These are phyloP conservation scores for Serinus canaria DNA, from an alignment of 2,113 vertebrate species.

Conservation along the genomic window DNA sequence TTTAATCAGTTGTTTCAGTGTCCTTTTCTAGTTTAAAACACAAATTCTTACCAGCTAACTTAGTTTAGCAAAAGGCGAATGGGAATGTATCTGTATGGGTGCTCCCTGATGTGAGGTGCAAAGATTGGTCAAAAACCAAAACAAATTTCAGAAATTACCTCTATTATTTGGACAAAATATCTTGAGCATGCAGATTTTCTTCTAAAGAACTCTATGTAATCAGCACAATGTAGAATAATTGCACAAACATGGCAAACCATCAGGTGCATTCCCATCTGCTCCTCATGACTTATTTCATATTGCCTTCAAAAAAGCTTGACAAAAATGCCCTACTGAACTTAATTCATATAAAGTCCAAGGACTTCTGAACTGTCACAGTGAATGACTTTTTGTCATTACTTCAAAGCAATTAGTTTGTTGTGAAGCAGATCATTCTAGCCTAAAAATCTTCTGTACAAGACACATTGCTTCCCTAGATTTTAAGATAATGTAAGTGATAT, in stretches of 20 bases:
- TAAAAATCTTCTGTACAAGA: not conserved
- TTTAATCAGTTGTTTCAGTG: not conserved
- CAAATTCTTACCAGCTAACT: not conserved
- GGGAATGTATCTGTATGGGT: not conserved
- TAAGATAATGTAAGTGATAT: not conserved
- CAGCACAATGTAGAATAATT: constrained; percentile 1
- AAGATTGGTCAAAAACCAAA: not conserved
- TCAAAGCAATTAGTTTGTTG: not conserved
- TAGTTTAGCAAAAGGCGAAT: not conserved
- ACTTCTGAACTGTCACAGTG: not conserved
- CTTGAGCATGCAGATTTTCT: not conserved
- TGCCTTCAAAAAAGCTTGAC: not conserved
- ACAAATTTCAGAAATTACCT: not conserved
- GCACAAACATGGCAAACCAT: not conserved
- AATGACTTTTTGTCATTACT: not conserved
- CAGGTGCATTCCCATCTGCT: constrained; percentile 18
- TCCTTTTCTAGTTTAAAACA: not conserved
- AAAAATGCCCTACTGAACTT: constrained; percentile 5
- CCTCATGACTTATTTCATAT: not conserved
- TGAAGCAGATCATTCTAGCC: not conserved
- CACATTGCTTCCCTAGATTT: not conserved
- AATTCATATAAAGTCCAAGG: not conserved
- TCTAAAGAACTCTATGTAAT: constrained; percentile 16
- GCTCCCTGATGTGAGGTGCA: not conserved
- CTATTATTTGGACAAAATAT: not conserved